Base-by-base conservation (phyloP, 2,797 vertebrate species). In the Euphonia xanthogaster region DNA sequence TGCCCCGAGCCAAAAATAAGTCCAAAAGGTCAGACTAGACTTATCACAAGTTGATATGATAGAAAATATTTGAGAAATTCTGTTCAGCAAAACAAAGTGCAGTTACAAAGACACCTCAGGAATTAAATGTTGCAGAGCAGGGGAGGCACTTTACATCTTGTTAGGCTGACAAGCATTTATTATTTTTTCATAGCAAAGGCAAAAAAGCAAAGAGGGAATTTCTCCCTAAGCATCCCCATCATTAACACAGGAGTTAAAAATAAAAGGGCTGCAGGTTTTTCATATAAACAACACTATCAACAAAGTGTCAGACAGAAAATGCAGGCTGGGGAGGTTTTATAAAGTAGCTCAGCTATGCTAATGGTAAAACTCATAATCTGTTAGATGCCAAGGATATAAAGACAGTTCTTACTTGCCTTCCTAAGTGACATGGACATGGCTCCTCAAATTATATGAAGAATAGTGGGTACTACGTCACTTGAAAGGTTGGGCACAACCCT, bases 191-290 rank as follows among this genome's bases (percentile, higher is more conserved):
- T 37, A 75, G 82, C 27, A 48, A 92, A 90, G 37, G 51, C 31
- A 33, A 85, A 91, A 93, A 91, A 73, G 28, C 50, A 80, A 67
- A 63, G 58, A 45, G 16, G 47, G 20, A 77, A 62, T 55, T 85
- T 94, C 58, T 80, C 85, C 85, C 37, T 75, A 39, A 74, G 48
- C 83, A 19, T 42, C 66, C 30, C 62, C 40, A 60, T 53, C 72
- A 75, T 86, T 91, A 93, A 93, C 73, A 73, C 24, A 39, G 17
- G 54, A 90, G 65, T 67, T 83, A 86, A 80, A 92, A 95, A 80
- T 31, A 72, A 92, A 85, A 87, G 33, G 65, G 51, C 50, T 51
- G 51, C 37, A 74, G 62, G 47, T 78, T 88, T 93, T 81, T 53
- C 9, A 5, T 63, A 45, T 14, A 53, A 93, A 73, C 60, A 67